Percentiles rank a stretch among this genome's conserved stretches.
Evolutionary conservation across 2,888 invertebrate species (phyloP).

Genomic region (Apamea epomidion): DNA sequence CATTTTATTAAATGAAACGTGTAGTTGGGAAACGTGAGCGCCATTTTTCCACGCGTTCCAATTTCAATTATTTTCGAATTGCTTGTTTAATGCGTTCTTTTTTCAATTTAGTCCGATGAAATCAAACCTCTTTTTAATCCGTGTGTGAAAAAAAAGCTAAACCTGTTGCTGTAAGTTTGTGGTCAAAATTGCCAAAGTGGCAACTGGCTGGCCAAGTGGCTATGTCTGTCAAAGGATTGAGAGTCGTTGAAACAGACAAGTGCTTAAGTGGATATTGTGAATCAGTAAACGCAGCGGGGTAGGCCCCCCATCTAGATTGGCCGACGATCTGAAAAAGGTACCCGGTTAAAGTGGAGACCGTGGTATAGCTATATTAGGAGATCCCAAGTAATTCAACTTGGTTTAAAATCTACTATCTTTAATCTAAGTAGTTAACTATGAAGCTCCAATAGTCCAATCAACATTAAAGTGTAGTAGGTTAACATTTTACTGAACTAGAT

Average conservation of each 20-base stretch:
- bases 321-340: slow-evolving; percentile 14
- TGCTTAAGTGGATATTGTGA: slow-evolving; percentile 45
- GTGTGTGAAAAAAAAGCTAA: slow-evolving; percentile 25
- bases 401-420: background rate
- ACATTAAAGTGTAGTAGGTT: background rate
- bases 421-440: background rate
- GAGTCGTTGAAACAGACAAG: slow-evolving; percentile 45
- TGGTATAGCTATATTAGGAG: background rate
- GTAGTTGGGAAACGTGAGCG: slow-evolving; percentile 64
- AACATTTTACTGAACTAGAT: slow-evolving; percentile 19
- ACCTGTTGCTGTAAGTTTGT: slow-evolving; percentile 40
- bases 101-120: slow-evolving; percentile 40
- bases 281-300: slow-evolving; percentile 34
- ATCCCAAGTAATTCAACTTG: background rate
- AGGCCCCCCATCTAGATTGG: slow-evolving; percentile 33
- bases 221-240: slow-evolving; percentile 50
- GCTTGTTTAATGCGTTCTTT: slow-evolving; percentile 56
- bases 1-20: slow-evolving; percentile 73
- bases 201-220: slow-evolving; percentile 27
- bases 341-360: background rate
- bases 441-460: background rate
- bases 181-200: slow-evolving; percentile 30
- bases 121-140: slow-evolving; percentile 48
- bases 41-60: slow-evolving; percentile 63
- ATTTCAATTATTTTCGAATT: slow-evolving; percentile 63